These are phyloP conservation scores for Halichoerus grypus DNA, from an alignment of 2,113 vertebrate genomes.

Conservation along the genomic window DNA sequence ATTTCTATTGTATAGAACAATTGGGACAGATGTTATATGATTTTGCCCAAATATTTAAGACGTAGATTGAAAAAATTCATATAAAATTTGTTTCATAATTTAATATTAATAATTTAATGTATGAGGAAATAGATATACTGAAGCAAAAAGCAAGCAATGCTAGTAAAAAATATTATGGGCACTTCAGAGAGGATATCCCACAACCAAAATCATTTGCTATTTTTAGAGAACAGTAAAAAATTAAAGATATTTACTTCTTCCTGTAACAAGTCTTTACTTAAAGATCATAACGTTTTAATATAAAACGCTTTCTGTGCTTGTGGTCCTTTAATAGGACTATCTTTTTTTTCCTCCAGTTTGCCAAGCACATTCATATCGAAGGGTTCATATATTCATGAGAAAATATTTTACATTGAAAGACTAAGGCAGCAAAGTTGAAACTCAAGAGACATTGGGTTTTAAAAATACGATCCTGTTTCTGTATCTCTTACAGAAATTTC, in stretches of 20 bases:
- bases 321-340: not conserved
- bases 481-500: not conserved
- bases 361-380: conserved; percentile 17
- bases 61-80: conserved; percentile 8
- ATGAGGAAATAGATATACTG: not conserved
- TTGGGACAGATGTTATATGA: not conserved
- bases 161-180: not conserved
- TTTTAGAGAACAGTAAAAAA: conserved; percentile 41
- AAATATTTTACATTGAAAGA: conserved; percentile 46
- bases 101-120: not conserved
- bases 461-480: not conserved
- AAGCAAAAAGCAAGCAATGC: not conserved
- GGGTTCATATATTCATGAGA: not conserved
- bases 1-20: not conserved
- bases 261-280: not conserved
- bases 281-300: not conserved
- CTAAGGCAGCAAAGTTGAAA: not conserved
- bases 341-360: not conserved
- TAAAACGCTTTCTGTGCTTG: not conserved
- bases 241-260: not conserved
- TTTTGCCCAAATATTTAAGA: conserved; percentile 41
- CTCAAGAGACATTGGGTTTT: not conserved
- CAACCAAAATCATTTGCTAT: not conserved
- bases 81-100: conserved; percentile 1
- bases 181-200: not conserved